Base-by-base conservation (phyloP, 2,888 invertebrate species). In the Andrena flavipes region DNA sequence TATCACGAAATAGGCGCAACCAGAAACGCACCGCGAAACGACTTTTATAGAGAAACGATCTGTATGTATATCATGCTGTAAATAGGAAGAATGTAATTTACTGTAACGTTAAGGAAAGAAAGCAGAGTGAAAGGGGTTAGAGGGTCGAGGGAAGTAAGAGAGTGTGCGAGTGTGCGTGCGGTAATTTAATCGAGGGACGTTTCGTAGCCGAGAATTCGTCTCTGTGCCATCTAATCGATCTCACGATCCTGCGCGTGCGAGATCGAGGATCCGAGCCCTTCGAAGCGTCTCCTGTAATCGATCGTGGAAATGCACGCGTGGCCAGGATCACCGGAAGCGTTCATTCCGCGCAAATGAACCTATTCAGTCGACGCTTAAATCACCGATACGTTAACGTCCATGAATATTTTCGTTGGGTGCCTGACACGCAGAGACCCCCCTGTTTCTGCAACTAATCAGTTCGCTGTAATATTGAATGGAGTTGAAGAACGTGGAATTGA, bases 61-160 rank as follows among this genome's bases (percentile, higher is more conserved):
- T 82, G 80, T 87, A 88, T 88, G 84, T 88, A 88, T 84, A 88
- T 88, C 85, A 79, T 68, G 70, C 73, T 88, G 88, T 88, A 88
- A 77, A 88, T 88, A 88, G 69, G 49, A 69, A 65, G 49, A 56
- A 65, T 87, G 79, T 85, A 85, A 87, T 85, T 82, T 85, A 87
- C 81, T 74, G 71, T 82, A 87, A 70, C 23, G 72, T 80, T 80
- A 83, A 83, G 82, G 56, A 26, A 74, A 75, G 60, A 26, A 65
- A 33, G 48, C 10, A 16, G 56, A 72, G 29, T 51, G 72, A 42
- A 49, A 63, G 49, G 35, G 13, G 16, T 42, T 16, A 42, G 13
- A 16, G 16, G 16, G 42, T 1, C 1, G 51, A 78, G 33, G 23
- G 56, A 48, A 30, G 62, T 13, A 67, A 8, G 42, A 62, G 59